phyloP scores from a whole-genome alignment of 2,797 vertebrate genomes.

The Falco cherrug region DNA sequence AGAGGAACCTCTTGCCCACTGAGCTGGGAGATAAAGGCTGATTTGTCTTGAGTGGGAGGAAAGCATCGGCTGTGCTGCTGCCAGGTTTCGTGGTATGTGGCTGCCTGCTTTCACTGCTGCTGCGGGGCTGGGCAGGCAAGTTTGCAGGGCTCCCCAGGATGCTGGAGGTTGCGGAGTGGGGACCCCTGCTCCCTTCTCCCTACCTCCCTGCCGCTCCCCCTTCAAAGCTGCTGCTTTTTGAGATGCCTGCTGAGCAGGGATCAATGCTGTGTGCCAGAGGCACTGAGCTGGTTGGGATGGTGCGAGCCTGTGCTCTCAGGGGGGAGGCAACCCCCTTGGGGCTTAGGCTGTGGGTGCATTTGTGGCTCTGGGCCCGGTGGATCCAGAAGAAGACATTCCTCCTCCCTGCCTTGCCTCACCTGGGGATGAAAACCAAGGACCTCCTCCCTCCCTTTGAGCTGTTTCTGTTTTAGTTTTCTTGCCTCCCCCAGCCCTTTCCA shows the following conservation, averaged over 20 bases:
- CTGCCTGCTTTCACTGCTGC: not conserved
- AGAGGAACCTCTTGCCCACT: constrained; percentile 52
- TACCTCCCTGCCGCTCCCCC: not conserved
- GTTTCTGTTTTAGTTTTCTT: constrained; percentile 38
- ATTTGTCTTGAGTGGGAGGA: constrained; percentile 15
- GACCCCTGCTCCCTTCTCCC: not conserved
- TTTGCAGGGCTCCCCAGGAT: not conserved
- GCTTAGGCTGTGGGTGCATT: not conserved
- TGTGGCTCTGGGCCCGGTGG: rapidly evolving
- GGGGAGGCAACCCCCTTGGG: not conserved
- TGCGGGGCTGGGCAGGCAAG: not conserved
- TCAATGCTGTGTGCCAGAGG: not conserved
- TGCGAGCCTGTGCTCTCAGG: not conserved
- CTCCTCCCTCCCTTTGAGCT: not conserved
- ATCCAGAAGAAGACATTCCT: not conserved
- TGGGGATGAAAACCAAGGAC: not conserved
- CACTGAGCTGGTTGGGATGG: not conserved
- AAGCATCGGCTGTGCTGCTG: not conserved
- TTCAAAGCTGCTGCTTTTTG: not conserved
- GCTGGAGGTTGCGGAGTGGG: not conserved
- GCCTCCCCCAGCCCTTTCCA: not conserved
- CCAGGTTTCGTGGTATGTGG: not conserved
- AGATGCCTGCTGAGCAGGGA: not conserved
- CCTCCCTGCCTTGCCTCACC: not conserved
- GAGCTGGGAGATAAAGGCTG: constrained; percentile 10